These are phyloP conservation scores for Champsocephalus esox DNA, from an alignment of 2,797 vertebrate species.

Conservation along the genomic window DNA sequence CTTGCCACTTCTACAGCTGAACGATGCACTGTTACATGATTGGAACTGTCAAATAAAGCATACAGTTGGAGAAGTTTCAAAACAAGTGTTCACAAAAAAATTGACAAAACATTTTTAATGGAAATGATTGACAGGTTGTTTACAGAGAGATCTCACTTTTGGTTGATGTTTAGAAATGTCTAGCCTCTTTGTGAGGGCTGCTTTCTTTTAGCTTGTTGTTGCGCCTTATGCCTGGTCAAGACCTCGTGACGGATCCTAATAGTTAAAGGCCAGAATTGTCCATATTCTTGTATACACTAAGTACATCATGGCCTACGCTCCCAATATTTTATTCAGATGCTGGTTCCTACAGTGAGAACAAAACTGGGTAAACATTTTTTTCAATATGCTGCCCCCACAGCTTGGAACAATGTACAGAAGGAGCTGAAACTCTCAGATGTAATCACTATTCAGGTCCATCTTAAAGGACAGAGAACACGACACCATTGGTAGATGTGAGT, in stretches of 20 bases:
- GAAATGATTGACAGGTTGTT: conserved; percentile 78
- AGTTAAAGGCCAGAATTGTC: conserved; percentile 33
- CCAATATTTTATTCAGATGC: too few relatives aligned
- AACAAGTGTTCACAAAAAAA: conserved; percentile 58
- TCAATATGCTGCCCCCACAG: too few relatives aligned
- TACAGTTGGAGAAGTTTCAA: conserved; percentile 70
- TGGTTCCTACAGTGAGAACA: too few relatives aligned
- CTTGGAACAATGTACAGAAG: too few relatives aligned
- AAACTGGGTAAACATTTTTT: too few relatives aligned
- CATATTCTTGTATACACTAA: conserved; percentile 15
- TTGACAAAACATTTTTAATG: conserved; percentile 74
- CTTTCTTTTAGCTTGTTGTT: conserved; percentile 29
- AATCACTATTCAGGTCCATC: too few relatives aligned
- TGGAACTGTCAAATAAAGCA: conserved; percentile 83
- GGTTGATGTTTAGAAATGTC: conserved; percentile 47
- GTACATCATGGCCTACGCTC: background rate
- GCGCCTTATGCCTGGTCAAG: conserved; percentile 36
- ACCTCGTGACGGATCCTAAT: conserved; percentile 26
- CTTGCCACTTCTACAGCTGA: conserved; percentile 58
- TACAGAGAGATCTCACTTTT: conserved; percentile 60
- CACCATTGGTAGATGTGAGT: too few relatives aligned
- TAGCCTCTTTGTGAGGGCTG: conserved; percentile 34
- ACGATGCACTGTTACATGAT: conserved; percentile 70
- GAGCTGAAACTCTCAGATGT: too few relatives aligned
- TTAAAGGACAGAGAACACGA: too few relatives aligned